Evolutionary conservation across 2,113 vertebrate genomes (phyloP).

Genomic region (Bolborhynchus lineola): DNA sequence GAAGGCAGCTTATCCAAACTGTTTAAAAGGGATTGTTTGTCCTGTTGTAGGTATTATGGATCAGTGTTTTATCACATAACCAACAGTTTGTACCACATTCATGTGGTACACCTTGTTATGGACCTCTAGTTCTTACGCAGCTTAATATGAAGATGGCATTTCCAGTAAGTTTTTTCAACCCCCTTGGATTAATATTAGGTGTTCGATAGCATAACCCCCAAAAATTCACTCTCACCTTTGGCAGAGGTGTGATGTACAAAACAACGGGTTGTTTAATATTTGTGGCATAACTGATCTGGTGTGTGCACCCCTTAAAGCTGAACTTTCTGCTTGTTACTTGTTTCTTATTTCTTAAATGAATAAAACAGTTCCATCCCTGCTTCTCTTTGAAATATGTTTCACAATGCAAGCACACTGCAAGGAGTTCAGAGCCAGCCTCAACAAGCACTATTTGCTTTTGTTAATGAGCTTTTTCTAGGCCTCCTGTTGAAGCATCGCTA

Average conservation of each 20-base stretch:
- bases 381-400: background rate
- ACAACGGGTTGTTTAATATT: background rate
- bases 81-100: background rate
- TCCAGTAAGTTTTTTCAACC: background rate
- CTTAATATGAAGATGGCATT: background rate
- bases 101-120: fast-evolving
- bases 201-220: background rate
- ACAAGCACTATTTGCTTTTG: background rate
- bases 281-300: background rate
- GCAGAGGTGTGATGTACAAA: background rate
- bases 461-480: background rate
- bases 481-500: background rate
- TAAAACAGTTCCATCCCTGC: background rate
- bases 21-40: background rate
- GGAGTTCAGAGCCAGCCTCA: background rate
- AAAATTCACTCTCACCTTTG: background rate
- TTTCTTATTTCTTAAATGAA: background rate
- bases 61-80: background rate
- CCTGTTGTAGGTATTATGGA: background rate
- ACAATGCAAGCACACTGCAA: background rate
- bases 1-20: background rate
- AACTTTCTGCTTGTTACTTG: background rate
- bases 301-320: background rate
- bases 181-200: background rate
- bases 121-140: background rate